These are phyloP conservation scores for Loripinus fragilis DNA, from an alignment of 2,888 invertebrate species.

Conservation along the genomic window DNA sequence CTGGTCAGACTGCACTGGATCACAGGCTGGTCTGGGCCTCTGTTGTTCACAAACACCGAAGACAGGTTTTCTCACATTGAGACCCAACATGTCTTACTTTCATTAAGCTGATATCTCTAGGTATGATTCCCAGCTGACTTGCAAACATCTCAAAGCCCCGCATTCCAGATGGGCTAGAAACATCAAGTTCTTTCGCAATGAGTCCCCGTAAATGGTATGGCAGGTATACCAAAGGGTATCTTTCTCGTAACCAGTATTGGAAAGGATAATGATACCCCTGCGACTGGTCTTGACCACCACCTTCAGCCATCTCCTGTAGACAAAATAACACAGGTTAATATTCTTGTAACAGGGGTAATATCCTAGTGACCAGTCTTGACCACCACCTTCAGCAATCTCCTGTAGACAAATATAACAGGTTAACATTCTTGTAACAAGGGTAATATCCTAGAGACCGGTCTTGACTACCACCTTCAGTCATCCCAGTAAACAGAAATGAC, in stretches of 20 bases:
- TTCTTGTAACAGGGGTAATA: neutral
- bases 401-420: no score
- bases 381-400: neutral
- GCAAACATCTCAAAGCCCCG: constrained; percentile 7
- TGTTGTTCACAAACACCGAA: no score
- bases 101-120: no score
- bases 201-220: neutral
- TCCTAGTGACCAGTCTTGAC: neutral
- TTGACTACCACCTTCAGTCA: neutral
- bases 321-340: no score
- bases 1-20: no score
- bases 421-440: neutral
- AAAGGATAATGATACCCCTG: neutral
- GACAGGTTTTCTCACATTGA: no score
- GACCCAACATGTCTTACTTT: no score
- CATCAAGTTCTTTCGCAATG: constrained; percentile 14
- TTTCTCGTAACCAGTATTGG: neutral
- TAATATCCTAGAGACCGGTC: neutral
- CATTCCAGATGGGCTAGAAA: constrained; percentile 16
- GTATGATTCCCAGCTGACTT: neutral
- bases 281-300: neutral
- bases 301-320: neutral
- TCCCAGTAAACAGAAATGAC: neutral
- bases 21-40: no score
- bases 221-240: neutral